Base-by-base conservation (phyloP, 2,888 invertebrate genomes). In the Dyspetes luteomarginatus region DNA sequence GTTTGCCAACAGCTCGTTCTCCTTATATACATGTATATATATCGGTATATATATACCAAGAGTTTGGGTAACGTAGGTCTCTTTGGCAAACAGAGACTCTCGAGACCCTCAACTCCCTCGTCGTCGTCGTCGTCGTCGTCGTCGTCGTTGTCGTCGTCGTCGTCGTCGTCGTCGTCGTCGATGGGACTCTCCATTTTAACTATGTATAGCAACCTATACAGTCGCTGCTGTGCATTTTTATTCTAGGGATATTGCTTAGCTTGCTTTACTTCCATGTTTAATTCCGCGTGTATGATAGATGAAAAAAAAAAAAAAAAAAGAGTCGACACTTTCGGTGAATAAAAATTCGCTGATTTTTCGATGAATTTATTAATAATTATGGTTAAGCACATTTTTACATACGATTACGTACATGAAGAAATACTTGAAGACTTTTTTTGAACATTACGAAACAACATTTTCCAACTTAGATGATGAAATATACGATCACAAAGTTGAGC, bases 1-100 rank as follows among this genome's bases (percentile, higher is more conserved):
- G 84, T 87, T 88, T 86, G 86, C 84, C 84, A 77, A 85, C 77
- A 76, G 76, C 74, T 81, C 78, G 81, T 77, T 77, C 78, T 67
- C 28, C 67, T 62, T 45, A 22, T 48, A 52, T 41, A 28, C 74
- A 65, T 67, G 41, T 24, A 28, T 28, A n/a, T 5, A 28, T 24
- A 64, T 24, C 17, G 15, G 9, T 17, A n/a, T 30, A 0, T 28
- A 30, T 30, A 7, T 15, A 28, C 17, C 26, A 15, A 17, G n/a
- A 28, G 26, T 52, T 7, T 7, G 48, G 7, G 19, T 9, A 55
- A n/a, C 26, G 17, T 55, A 5, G n/a, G 26, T 19, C 64, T 74
- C 65, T 45, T 65, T 50, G 60, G 65, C 52, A 76, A 67, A 77
- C 60, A 48, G 48, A 60, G 9, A 15, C 26, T 60, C 68, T 68